Percentiles rank a stretch among this genome's conserved stretches.
phyloP scores from a whole-genome alignment of 2,888 invertebrate genomes.

The Cosmia pyralina region DNA sequence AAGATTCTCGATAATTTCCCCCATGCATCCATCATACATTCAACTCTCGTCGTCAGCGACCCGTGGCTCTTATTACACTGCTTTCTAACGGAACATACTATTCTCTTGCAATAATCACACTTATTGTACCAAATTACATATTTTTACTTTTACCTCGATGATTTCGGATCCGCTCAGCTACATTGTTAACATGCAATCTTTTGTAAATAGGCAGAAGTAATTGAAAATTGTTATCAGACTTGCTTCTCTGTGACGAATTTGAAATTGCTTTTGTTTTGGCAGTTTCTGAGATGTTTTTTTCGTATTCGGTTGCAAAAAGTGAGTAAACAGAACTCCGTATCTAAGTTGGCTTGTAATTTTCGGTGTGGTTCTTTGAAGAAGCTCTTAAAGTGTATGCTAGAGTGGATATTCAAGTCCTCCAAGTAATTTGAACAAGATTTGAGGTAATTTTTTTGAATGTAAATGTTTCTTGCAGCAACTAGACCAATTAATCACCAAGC shows the following conservation, averaged over 20 bases:
- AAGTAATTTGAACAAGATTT: neutral
- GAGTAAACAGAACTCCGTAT: slow-evolving; percentile 51
- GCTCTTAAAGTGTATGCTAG: slow-evolving; percentile 4
- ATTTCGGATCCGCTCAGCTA: slow-evolving; percentile 30
- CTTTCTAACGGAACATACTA: slow-evolving; percentile 74
- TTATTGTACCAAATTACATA: slow-evolving; percentile 70
- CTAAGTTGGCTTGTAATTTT: slow-evolving; percentile 57
- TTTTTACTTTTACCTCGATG: slow-evolving; percentile 63
- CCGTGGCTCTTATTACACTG: slow-evolving; percentile 67
- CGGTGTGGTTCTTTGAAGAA: slow-evolving; percentile 27
- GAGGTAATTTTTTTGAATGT: neutral
- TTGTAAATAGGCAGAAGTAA: slow-evolving; percentile 41
- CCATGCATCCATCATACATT: slow-evolving; percentile 53
- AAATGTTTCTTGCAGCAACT: neutral
- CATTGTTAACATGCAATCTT: slow-evolving; percentile 45
- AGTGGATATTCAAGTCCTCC: slow-evolving; percentile 31
- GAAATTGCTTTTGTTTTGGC: slow-evolving; percentile 58
- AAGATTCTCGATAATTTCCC: slow-evolving; percentile 55
- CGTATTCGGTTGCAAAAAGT: slow-evolving; percentile 59
- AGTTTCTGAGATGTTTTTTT: slow-evolving; percentile 39
- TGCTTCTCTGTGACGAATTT: slow-evolving; percentile 60
- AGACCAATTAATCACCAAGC: too few species aligned
- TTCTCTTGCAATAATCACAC: slow-evolving; percentile 71
- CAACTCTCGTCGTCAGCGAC: slow-evolving; percentile 56
- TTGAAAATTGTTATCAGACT: slow-evolving; percentile 43